Percentiles rank a stretch among this genome's conserved stretches.
phyloP scores from a whole-genome alignment of 2,797 vertebrate genomes.

The Poliocrania exsul region DNA sequence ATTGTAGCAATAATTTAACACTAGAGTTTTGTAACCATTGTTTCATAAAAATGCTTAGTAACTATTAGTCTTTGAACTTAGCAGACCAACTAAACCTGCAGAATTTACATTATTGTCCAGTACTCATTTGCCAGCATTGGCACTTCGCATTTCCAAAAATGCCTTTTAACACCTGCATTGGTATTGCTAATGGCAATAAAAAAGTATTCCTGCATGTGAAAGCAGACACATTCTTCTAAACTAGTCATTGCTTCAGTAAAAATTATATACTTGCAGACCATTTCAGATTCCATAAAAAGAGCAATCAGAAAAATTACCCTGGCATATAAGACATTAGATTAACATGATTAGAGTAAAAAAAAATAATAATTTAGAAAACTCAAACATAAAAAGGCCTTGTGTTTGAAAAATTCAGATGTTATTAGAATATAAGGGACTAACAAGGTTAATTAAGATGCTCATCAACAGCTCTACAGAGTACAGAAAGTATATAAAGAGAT shows the following conservation, averaged over 20 bases:
- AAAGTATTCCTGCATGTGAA: neutral
- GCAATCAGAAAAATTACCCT: neutral
- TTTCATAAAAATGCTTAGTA: neutral
- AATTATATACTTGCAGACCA: neutral
- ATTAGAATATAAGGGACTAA: neutral
- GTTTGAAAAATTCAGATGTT: neutral
- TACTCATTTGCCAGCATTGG: neutral
- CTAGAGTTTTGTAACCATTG: neutral
- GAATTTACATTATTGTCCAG: neutral
- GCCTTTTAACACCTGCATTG: neutral
- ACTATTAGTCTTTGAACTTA: neutral
- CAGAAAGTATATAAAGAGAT: too few relatives aligned
- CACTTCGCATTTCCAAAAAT: neutral
- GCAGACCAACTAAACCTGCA: neutral
- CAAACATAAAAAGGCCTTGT: neutral
- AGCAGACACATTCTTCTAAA: neutral
- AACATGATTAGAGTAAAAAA: neutral
- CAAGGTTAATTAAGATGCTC: neutral
- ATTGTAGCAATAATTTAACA: neutral
- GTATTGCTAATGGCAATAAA: neutral
- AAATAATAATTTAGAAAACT: neutral
- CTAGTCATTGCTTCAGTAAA: neutral
- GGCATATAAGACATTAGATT: neutral
- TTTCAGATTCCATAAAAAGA: neutral
- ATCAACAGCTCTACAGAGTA: neutral